phyloP scores from a whole-genome alignment of 53 echinoderm and acorn worm genomes.

The Stichopus horrens region DNA sequence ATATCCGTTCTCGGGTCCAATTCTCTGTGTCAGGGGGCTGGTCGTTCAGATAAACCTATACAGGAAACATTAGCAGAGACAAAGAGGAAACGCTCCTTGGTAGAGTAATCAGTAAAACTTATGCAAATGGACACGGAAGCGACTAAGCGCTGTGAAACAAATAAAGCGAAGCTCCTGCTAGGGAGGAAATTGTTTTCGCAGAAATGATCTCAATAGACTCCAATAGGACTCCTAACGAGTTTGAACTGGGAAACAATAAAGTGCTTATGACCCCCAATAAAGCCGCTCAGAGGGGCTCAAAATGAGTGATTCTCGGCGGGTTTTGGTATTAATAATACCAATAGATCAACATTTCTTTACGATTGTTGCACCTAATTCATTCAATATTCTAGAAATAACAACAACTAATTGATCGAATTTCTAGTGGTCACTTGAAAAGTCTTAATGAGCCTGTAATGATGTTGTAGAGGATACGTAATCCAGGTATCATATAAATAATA shows the following conservation, averaged over 20 bases:
- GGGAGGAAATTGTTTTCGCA: conserved; percentile 47
- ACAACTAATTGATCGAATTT: conserved; percentile 20
- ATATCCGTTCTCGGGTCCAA: conserved; percentile 44
- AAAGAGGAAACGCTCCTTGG: conserved; percentile 42
- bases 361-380: conserved; percentile 43
- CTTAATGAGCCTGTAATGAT: not conserved
- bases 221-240: conserved; percentile 43
- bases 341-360: conserved; percentile 34
- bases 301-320: conserved; percentile 2
- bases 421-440: conserved; percentile 26
- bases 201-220: conserved; percentile 36
- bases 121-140: conserved; percentile 47
- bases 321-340: conserved; percentile 38
- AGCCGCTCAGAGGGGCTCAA: not conserved
- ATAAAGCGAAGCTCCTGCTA: conserved; percentile 37
- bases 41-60: conserved; percentile 47
- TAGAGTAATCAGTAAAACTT: conserved; percentile 41
- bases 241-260: conserved; percentile 38
- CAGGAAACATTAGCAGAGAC: conserved; percentile 46
- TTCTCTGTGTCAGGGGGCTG: conserved; percentile 43
- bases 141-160: conserved; percentile 39
- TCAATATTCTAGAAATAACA: conserved; percentile 42
- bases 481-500: conserved; percentile 10
- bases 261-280: conserved; percentile 44
- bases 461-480: conserved; percentile 37